A percentile compares a stretch with the other conserved stretches of the same genome.
These are phyloP conservation scores for Tetrax tetrax DNA, from an alignment of 2,113 vertebrate genomes.

Conservation along the genomic window DNA sequence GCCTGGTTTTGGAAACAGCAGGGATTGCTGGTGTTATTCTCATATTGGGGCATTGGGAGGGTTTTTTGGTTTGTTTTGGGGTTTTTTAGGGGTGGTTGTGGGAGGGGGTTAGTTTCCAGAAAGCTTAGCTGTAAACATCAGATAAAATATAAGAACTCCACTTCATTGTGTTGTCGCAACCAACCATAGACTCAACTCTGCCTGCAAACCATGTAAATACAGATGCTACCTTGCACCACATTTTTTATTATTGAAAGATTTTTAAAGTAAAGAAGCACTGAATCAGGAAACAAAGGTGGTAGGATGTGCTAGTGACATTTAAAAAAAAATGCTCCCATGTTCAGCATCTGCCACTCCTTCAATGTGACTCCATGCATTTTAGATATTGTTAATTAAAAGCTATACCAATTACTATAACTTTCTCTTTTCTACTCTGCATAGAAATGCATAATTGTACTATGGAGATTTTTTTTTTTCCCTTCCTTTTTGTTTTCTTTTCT, in stretches of 20 bases:
- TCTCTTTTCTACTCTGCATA: slow-evolving; percentile 45
- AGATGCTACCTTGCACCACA: not conserved
- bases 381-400: not conserved
- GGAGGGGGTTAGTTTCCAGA: not conserved
- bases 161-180: not conserved
- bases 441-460: slow-evolving; percentile 16
- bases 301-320: not conserved
- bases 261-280: not conserved
- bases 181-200: not conserved
- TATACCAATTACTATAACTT: not conserved
- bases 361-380: not conserved
- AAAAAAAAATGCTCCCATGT: not conserved
- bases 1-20: not conserved
- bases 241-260: not conserved
- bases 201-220: not conserved
- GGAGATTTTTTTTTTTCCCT: not conserved
- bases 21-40: not conserved
- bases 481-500: not conserved
- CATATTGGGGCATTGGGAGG: not conserved
- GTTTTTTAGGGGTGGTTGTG: fast-evolving
- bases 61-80: not conserved
- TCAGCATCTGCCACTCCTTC: not conserved
- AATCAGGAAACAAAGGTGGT: not conserved
- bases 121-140: not conserved
- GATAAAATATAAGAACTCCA: not conserved